Conservation (phyloP, 2,113 vertebrate genomes). For the Grus americana region DNA sequence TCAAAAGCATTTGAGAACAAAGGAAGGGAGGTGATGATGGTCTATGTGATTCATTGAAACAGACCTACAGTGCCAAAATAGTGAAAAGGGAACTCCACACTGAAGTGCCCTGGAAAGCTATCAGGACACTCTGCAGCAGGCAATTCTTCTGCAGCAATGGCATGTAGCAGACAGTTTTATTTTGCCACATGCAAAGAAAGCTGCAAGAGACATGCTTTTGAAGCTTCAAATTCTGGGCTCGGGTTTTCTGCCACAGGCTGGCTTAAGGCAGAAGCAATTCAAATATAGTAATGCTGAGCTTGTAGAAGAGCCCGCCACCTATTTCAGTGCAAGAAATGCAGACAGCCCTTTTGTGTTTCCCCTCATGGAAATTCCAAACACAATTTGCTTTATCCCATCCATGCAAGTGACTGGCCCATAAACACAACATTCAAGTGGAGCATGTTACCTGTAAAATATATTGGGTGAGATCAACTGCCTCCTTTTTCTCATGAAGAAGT, state of each 20-base stretch:
- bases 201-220: neutral
- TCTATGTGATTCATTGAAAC: neutral
- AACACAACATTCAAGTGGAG: neutral
- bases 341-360: neutral
- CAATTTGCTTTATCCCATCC: neutral
- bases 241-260: neutral
- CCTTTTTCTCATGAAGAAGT: constrained; percentile 86
- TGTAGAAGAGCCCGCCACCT: neutral
- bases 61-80: neutral
- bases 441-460: constrained; percentile 86
- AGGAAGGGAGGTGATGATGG: neutral
- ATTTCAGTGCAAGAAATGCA: neutral
- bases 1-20: constrained; percentile 19
- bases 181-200: neutral
- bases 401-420: neutral
- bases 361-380: neutral
- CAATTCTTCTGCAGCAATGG: neutral
- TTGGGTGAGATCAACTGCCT: constrained; percentile 88
- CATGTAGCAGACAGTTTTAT: neutral
- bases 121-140: neutral
- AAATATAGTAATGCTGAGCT: neutral
- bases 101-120: neutral
- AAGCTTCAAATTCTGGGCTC: neutral
- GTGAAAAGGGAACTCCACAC: neutral
- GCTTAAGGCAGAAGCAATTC: neutral